Percentiles rank a stretch among this genome's conserved stretches.
These are phyloP conservation scores for Dysmachus trigonus DNA, from an alignment of 2,888 invertebrate species.

Conservation along the genomic window DNA sequence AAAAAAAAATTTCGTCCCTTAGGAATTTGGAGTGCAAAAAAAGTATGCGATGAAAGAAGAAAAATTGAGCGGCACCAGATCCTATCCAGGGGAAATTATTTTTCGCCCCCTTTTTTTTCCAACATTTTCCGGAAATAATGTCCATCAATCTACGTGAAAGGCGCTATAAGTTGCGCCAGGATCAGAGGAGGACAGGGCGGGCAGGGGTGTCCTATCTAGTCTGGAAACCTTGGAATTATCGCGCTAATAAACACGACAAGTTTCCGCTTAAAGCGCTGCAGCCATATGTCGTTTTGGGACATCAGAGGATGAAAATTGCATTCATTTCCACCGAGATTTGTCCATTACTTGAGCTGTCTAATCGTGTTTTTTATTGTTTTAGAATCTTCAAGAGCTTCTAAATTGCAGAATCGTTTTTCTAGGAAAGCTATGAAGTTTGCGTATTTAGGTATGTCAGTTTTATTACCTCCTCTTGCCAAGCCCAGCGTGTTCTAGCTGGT, in stretches of 20 bases:
- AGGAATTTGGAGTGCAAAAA: neutral
- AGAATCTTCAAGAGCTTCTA: too few relatives aligned
- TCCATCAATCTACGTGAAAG: constrained; percentile 65
- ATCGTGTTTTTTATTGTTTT: too few relatives aligned
- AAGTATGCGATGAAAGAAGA: constrained; percentile 16
- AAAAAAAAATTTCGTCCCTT: neutral
- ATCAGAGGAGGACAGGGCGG: neutral
- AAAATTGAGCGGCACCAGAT: constrained; percentile 19
- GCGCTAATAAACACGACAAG: neutral
- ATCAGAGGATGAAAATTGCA: constrained; percentile 16
- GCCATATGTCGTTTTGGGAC: neutral
- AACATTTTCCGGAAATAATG: constrained; percentile 43
- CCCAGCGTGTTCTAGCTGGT: too few relatives aligned
- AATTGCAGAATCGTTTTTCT: too few relatives aligned
- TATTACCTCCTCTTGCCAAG: too few relatives aligned
- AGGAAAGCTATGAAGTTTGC: too few relatives aligned
- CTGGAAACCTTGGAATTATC: neutral
- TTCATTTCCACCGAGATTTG: constrained; percentile 32
- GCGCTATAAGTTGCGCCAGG: constrained; percentile 68
- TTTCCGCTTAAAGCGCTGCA: neutral
- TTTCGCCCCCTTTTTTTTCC: neutral
- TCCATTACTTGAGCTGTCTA: too few relatives aligned
- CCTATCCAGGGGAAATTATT: constrained; percentile 21
- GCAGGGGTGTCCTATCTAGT: neutral
- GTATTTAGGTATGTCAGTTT: too few relatives aligned